Evolutionary conservation across 1,140 invertebrate genomes (phyloP), one percentile per base, ranked within the genome.

Genomic region (Panagrolaimus sp.): DNA sequence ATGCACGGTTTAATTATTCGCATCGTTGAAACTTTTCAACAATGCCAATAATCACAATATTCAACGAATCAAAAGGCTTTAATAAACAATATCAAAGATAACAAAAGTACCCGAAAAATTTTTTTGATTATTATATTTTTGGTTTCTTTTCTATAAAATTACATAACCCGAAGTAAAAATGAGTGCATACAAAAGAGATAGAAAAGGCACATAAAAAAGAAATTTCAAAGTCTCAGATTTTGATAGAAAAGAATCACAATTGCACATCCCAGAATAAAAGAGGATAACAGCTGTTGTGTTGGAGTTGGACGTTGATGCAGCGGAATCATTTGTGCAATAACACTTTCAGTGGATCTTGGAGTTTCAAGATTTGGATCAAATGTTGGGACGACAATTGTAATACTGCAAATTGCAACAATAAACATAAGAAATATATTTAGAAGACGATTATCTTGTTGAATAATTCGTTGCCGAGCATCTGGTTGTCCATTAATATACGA

Each of bases 201-300:
- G 2, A 38, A 38, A 38, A 38, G 32, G 32, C 32, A 38, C 32
- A 38, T 4, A 38, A 7, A 38, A 7, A 21, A 58, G 52, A 12
- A 5, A n/a, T 8, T 2, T 58, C 17, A 58, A 3, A 58, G 21
- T 2, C 52, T 21, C 28, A 58, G 28, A 26, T 58, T 58, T 28
- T 58, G 52, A 26, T 58, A 58, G 8, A 58, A 58, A 12, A 58
- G 52, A 58, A 58, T 58, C 1, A 58, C 52, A 12, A 58, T 8
- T n/a, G 10, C 28, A 6, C 21, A 21, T 21, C 52, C 52, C 15
- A 58, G 21, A 12, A 21, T 28, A 28, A 58, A 58, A 12, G 52
- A 58, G 17, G 52, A 12, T 0, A 58, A 4, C 52, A 58, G 0
- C 8, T 58, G 52, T 58, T 58, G 52, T 5, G 52, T 26, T 12